A percentile compares a stretch with the other conserved stretches of the same genome.
These are phyloP conservation scores for Myotis daubentonii DNA, from an alignment of 2,797 vertebrate species.

Conservation along the genomic window DNA sequence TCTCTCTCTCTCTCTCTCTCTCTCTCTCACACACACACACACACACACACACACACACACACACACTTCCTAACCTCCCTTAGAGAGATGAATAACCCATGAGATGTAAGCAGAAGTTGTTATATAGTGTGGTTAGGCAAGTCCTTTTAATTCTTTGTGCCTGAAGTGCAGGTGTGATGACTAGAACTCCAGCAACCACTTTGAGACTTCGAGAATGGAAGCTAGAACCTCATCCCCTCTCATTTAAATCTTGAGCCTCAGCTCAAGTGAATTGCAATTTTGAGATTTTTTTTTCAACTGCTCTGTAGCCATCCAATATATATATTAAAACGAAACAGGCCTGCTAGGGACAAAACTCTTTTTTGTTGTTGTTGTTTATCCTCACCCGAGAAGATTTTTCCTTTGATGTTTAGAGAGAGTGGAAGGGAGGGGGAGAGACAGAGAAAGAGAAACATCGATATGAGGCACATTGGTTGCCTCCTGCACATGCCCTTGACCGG, in stretches of 20 bases:
- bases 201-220: not conserved
- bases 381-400: no score
- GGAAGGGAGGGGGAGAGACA: no score
- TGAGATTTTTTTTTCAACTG: not conserved
- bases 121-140: not conserved
- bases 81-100: not conserved
- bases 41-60: not conserved
- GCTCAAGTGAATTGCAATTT: not conserved
- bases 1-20: not conserved
- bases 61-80: not conserved
- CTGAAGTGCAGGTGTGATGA: not conserved
- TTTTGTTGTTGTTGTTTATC: no score
- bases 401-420: no score
- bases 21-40: not conserved
- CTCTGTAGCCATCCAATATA: not conserved
- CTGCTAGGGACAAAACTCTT: not conserved
- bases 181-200: not conserved
- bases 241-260: slow-evolving; percentile 11
- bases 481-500: no score
- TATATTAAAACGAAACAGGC: not conserved
- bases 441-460: no score
- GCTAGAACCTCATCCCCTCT: not conserved
- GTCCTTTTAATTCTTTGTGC: not conserved
- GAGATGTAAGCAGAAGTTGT: not conserved
- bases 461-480: no score